Conservation (phyloP, 2,113 vertebrate species). For the Otocyon megalotis region DNA sequence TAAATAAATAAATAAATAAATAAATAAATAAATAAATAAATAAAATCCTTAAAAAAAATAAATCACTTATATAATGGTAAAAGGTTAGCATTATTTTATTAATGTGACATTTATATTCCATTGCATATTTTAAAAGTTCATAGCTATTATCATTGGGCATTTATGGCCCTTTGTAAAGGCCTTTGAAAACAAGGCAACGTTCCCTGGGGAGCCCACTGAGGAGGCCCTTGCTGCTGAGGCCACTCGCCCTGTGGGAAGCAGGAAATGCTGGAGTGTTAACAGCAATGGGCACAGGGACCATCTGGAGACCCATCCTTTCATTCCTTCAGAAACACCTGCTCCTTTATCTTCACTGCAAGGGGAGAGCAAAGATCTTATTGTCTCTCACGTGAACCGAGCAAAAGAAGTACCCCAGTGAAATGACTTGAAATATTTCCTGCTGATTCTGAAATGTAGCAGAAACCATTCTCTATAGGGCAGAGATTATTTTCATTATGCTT, state of each 20-base stretch:
- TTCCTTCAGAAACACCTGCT: not conserved
- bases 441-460: constrained; percentile 13
- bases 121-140: constrained; percentile 30
- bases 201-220: not conserved
- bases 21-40: too few relatives aligned
- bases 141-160: not conserved
- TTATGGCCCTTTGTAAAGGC: not conserved
- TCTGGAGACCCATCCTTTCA: too few relatives aligned
- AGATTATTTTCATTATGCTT: not conserved
- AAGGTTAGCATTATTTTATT: constrained; percentile 43
- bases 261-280: not conserved
- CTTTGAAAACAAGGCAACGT: not conserved
- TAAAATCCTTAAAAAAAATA: not conserved
- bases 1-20: too few relatives aligned
- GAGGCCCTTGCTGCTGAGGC: not conserved
- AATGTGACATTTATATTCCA: constrained; percentile 36
- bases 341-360: not conserved
- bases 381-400: not conserved
- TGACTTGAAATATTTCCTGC: not conserved
- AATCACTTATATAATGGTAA: not conserved
- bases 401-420: not conserved
- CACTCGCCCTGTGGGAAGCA: not conserved
- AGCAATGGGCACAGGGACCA: not conserved
- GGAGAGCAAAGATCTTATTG: not conserved
- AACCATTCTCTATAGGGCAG: not conserved